Percentiles rank a stretch among this genome's conserved stretches.
Conservation (phyloP, 1,140 invertebrate species). For the Drosophila chauvacae region DNA sequence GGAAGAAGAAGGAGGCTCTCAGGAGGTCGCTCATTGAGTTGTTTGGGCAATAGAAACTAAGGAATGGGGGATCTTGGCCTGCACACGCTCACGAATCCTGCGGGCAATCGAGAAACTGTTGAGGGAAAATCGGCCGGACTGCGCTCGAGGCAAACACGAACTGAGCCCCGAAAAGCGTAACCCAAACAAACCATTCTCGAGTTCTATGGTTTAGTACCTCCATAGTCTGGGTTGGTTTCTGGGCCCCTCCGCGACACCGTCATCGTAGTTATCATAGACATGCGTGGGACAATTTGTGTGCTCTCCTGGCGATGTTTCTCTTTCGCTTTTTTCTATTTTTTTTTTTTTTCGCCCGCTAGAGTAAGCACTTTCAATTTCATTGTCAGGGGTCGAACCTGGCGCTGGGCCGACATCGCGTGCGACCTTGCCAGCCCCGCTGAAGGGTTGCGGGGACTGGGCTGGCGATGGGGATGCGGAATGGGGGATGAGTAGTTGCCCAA, state of each 20-base stretch:
- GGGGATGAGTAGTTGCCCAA: conserved; percentile 21
- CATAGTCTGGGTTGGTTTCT: not conserved
- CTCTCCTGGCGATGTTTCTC: not conserved
- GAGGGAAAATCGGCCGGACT: conserved; percentile 29
- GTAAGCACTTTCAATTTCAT: conserved; percentile 54
- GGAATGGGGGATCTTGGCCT: not conserved
- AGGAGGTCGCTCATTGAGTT: not conserved
- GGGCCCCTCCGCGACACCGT: conserved; percentile 9
- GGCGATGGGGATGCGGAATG: not conserved
- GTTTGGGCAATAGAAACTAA: too few relatives aligned
- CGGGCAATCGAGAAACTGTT: not conserved
- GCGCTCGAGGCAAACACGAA: conserved; percentile 50
- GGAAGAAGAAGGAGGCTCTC: not conserved
- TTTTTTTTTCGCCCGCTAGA: not conserved
- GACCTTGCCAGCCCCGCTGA: conserved; percentile 37
- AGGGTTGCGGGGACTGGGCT: conserved; percentile 10
- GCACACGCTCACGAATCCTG: conserved; percentile 4
- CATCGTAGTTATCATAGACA: conserved; percentile 16
- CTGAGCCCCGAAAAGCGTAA: conserved; percentile 33
- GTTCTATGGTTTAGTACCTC: not conserved
- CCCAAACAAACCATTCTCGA: conserved; percentile 14
- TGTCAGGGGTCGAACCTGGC: conserved; percentile 18
- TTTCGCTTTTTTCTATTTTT: not conserved
- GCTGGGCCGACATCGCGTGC: conserved; percentile 31
- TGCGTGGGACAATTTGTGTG: conserved; percentile 35